Evolutionary conservation across 1,140 invertebrate species (phyloP).

Genomic region (Condylostylus longicornis): DNA sequence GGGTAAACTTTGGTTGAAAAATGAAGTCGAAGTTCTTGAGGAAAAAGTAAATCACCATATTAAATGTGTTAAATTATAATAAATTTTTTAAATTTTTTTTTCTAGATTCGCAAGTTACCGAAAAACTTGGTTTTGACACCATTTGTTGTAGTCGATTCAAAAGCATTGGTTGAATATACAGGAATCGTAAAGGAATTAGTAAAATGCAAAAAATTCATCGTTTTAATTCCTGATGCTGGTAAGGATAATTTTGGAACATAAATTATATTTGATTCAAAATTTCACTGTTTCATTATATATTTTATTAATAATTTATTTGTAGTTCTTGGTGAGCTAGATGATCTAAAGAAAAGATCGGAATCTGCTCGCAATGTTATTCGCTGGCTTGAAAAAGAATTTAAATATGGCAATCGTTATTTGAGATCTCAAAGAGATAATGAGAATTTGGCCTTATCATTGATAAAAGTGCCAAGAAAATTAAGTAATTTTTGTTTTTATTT

Average conservation of each 20-base stretch:
- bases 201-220: constrained; percentile 55
- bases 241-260: constrained; percentile 27
- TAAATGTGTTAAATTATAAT: background rate
- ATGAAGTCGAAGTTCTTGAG: constrained; percentile 56
- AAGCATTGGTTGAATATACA: constrained; percentile 53
- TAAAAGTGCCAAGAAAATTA: constrained; percentile 52
- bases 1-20: constrained; percentile 59
- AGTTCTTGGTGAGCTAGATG: constrained; percentile 77
- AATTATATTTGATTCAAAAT: background rate
- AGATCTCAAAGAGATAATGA: constrained; percentile 68
- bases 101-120: constrained; percentile 19
- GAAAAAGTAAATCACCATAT: constrained; percentile 10
- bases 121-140: constrained; percentile 43
- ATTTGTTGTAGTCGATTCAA: constrained; percentile 58
- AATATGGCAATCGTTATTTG: constrained; percentile 66
- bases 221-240: constrained; percentile 68
- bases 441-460: constrained; percentile 49
- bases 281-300: background rate
- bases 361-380: constrained; percentile 76
- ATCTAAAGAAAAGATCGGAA: constrained; percentile 60
- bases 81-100: constrained; percentile 1
- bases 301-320: constrained; percentile 12
- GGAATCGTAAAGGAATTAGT: constrained; percentile 63
- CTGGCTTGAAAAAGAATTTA: constrained; percentile 76
- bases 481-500: constrained; percentile 14